phyloP scores from a whole-genome alignment of 2,797 vertebrate genomes.

The Pagetopsis macropterus region DNA sequence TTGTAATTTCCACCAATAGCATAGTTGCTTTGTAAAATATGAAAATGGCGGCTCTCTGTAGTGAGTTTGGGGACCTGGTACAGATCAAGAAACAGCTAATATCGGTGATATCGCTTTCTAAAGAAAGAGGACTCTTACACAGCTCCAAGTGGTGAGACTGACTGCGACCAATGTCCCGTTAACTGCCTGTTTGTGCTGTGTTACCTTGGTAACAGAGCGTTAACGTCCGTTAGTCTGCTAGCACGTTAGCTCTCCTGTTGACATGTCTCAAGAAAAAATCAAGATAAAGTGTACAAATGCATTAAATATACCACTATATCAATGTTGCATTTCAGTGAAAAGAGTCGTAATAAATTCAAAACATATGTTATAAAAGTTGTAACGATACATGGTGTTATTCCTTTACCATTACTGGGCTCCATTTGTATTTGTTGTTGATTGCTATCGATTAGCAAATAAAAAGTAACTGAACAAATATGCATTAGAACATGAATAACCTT shows the following conservation, averaged over 20 bases:
- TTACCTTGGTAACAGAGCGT: background rate
- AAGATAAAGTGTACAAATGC: background rate
- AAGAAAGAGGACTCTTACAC: slow-evolving; percentile 93
- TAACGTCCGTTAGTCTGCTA: slow-evolving; percentile 28
- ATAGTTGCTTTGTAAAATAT: slow-evolving; percentile 52
- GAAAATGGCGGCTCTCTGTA: slow-evolving; percentile 82
- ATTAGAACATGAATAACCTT: background rate
- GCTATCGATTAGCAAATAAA: background rate
- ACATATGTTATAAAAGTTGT: background rate
- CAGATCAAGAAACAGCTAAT: slow-evolving; percentile 95
- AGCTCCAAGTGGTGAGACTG: slow-evolving; percentile 93
- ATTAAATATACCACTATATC: background rate
- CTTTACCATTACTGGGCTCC: background rate
- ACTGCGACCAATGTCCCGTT: background rate
- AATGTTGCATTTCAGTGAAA: background rate
- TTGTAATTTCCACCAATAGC: slow-evolving; percentile 64
- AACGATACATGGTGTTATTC: background rate
- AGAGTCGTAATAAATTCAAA: background rate
- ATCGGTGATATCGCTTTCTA: slow-evolving; percentile 90
- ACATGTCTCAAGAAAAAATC: slow-evolving; percentile 2
- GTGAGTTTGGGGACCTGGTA: slow-evolving; percentile 88
- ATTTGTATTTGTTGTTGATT: background rate
- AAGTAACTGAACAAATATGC: background rate
- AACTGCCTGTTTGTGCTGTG: background rate
- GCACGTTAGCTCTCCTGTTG: slow-evolving; percentile 54